phyloP scores from a whole-genome alignment of 1,140 invertebrate species.

The Apocrypta bakeri region DNA sequence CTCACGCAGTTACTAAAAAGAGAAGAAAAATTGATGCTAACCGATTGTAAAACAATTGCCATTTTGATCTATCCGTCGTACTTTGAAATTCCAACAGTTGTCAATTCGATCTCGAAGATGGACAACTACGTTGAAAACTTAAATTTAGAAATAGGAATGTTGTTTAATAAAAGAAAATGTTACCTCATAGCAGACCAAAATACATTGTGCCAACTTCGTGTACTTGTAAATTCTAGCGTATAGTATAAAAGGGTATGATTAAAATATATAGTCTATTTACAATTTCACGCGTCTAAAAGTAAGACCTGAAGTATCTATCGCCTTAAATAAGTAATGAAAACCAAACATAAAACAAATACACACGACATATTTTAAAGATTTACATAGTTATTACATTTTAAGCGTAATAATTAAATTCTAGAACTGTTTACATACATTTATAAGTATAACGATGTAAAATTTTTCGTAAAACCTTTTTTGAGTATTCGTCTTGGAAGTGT shows the following conservation, averaged over 20 bases:
- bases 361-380: neutral
- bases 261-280: no score
- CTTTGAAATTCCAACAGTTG: no score
- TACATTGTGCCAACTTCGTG: no score
- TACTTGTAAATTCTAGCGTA: no score
- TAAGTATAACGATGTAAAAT: neutral
- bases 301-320: neutral
- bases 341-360: no score
- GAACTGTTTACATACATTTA: neutral
- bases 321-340: neutral
- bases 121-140: no score
- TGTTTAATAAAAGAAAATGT: no score
- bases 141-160: no score
- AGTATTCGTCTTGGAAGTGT: neutral
- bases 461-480: neutral
- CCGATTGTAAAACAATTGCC: neutral
- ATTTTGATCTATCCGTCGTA: neutral
- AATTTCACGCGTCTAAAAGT: no score
- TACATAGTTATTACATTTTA: neutral
- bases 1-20: slow-evolving; percentile 1
- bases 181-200: no score
- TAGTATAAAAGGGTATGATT: no score
- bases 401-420: neutral
- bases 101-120: no score
- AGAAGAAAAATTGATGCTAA: neutral